A percentile compares a stretch with the other conserved stretches of the same genome.
phyloP scores from a whole-genome alignment of 2,888 invertebrate genomes.

The Brachynemurus nebulosus region DNA sequence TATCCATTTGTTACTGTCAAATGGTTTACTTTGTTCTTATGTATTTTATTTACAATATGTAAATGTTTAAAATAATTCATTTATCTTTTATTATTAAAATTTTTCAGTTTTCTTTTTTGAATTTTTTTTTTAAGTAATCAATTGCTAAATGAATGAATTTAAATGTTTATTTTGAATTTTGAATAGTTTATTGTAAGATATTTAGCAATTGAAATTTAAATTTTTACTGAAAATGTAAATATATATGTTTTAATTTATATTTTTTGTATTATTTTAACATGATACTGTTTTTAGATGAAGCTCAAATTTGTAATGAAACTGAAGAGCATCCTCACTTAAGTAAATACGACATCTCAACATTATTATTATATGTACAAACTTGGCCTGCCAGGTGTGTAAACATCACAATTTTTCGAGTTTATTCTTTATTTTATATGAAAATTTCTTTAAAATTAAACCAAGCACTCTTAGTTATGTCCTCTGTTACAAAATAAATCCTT shows the following conservation, averaged over 20 bases:
- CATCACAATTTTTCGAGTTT: no score
- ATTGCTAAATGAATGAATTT: conserved; percentile 3
- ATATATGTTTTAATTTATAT: background rate
- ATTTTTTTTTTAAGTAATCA: no score
- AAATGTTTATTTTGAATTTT: conserved; percentile 10
- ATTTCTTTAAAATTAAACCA: no score
- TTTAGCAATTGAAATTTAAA: background rate
- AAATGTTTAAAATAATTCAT: no score
- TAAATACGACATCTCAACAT: conserved; percentile 69
- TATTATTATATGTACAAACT: conserved; percentile 72
- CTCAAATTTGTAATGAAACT: conserved; percentile 61
- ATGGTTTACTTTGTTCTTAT: no score
- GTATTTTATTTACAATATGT: no score
- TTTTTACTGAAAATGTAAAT: background rate
- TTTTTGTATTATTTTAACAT: background rate
- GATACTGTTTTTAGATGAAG: conserved; percentile 52
- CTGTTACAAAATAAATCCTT: no score
- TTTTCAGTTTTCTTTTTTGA: no score
- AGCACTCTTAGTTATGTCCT: no score
- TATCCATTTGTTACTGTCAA: no score
- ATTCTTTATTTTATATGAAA: no score
- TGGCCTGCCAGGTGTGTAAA: conserved; percentile 70
- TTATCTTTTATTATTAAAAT: no score
- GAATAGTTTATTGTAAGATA: background rate
- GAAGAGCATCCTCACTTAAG: conserved; percentile 60